Percentiles rank a stretch among this genome's conserved stretches.
Conservation (phyloP, 2,888 invertebrate genomes). For the Nymphalis c-album region DNA sequence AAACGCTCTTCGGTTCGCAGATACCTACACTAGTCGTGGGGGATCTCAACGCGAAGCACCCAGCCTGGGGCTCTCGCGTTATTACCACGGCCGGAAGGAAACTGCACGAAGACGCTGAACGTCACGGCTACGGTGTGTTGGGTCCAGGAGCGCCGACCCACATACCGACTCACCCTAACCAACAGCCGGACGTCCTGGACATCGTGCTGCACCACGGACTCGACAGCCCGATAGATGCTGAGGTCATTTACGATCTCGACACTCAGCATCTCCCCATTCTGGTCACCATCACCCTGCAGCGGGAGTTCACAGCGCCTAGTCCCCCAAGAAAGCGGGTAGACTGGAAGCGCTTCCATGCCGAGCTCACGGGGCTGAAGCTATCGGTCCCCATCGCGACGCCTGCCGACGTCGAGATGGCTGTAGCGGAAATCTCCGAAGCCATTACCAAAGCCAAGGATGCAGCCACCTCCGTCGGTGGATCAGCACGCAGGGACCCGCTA, state of each 20-base stretch:
- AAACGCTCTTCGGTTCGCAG: neutral
- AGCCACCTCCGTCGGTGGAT: neutral
- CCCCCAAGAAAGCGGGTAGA: neutral
- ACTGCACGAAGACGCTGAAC: neutral
- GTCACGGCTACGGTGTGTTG: neutral
- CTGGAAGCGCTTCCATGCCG: neutral
- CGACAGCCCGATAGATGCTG: neutral
- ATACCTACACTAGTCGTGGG: neutral
- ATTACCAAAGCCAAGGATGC: no score
- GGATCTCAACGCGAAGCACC: neutral
- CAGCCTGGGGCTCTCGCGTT: neutral
- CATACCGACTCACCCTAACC: neutral
- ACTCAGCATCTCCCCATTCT: neutral
- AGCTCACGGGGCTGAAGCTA: neutral
- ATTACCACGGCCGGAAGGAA: neutral
- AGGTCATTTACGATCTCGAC: neutral
- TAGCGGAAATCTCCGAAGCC: no score
- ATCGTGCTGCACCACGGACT: neutral
- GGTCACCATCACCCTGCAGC: neutral
- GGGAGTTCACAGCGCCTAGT: neutral
- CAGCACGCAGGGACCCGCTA: neutral
- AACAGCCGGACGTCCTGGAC: neutral
- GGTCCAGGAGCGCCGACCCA: neutral
- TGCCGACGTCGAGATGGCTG: neutral
- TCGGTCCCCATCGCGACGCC: neutral